Evolutionary conservation across 2,113 vertebrate species (phyloP).

Genomic region (Apeltes quadracus): DNA sequence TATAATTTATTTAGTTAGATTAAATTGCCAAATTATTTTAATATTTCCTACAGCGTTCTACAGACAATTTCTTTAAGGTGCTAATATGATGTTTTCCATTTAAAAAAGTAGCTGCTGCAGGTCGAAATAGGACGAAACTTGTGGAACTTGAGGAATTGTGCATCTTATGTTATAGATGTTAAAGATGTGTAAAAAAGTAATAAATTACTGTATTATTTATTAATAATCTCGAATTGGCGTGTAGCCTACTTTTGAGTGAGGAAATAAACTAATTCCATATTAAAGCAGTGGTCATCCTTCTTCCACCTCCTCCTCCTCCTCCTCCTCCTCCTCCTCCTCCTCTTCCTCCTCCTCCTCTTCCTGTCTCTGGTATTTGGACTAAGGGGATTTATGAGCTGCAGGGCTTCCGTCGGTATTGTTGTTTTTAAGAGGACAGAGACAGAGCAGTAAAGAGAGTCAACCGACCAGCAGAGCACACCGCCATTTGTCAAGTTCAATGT

Average conservation of each 20-base stretch:
- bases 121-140: too few species aligned
- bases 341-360: constrained; percentile 1
- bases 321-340: background rate
- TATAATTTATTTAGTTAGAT: too few species aligned
- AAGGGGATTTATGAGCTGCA: constrained; percentile 67
- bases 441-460: constrained; percentile 70
- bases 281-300: background rate
- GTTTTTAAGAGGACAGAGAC: constrained; percentile 65
- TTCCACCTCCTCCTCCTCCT: background rate
- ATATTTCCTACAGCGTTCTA: too few species aligned
- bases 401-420: constrained; percentile 64
- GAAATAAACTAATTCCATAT: background rate
- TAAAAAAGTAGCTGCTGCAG: too few species aligned
- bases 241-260: constrained; percentile 10
- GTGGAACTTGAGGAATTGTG: too few species aligned
- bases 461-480: constrained; percentile 57
- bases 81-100: too few species aligned
- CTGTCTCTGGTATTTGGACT: constrained; percentile 59
- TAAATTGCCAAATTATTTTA: too few species aligned
- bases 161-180: too few species aligned
- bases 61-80: too few species aligned
- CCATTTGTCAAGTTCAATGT: constrained; percentile 80
- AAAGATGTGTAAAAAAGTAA: background rate
- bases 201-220: background rate
- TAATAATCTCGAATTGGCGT: background rate